Conservation (phyloP, 2,113 vertebrate genomes). For the Nyctibius bracteatus region DNA sequence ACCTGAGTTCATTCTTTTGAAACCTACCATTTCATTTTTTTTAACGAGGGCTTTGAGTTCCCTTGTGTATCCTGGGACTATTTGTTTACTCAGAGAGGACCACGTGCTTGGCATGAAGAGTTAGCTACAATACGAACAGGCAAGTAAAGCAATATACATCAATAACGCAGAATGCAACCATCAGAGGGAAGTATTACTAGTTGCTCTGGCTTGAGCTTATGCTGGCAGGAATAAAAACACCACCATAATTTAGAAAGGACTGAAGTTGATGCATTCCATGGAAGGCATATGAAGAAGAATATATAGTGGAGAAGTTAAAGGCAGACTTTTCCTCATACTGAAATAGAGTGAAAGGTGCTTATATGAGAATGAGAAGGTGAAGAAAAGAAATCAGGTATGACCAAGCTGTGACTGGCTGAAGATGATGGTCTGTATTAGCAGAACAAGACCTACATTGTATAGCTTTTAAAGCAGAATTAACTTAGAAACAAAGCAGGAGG, state of each 20-base stretch:
- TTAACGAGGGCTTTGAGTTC: not conserved
- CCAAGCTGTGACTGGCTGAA: not conserved
- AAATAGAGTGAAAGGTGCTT: not conserved
- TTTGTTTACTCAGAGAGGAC: constrained; percentile 12
- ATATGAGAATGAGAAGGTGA: rapidly evolving
- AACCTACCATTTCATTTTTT: not conserved
- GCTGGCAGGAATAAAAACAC: not conserved
- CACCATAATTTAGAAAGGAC: not conserved
- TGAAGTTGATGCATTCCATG: not conserved
- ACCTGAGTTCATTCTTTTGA: not conserved
- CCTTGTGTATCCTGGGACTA: not conserved
- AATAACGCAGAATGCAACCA: not conserved
- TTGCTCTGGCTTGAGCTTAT: not conserved
- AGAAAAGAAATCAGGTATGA: not conserved
- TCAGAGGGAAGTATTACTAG: not conserved
- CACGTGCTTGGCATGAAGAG: not conserved
- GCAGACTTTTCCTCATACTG: not conserved
- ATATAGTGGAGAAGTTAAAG: not conserved
- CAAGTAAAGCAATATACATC: not conserved
- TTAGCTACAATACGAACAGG: not conserved
- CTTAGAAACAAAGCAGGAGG: not conserved
- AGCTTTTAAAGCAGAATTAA: not conserved
- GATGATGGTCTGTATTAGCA: not conserved
- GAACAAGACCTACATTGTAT: not conserved
- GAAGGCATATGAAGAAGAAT: not conserved